These are phyloP conservation scores for Acropora tenuis DNA, from an alignment of 64 coral and sea anemone species.

Conservation along the genomic window DNA sequence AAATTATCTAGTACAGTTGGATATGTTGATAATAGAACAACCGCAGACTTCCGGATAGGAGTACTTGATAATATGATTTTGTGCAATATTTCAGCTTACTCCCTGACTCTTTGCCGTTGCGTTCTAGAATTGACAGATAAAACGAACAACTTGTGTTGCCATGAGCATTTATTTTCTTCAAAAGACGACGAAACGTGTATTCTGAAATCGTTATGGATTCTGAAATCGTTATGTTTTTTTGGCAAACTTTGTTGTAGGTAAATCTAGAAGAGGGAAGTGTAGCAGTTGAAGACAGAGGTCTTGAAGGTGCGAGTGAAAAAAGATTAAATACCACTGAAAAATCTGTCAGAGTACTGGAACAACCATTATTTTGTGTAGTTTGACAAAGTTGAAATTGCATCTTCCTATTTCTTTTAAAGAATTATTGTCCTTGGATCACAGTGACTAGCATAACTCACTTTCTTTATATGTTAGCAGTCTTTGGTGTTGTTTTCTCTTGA, in stretches of 20 bases:
- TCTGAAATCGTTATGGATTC: neutral
- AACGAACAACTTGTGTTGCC: no score
- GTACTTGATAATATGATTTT: no score
- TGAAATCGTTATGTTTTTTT: neutral
- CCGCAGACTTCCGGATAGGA: no score
- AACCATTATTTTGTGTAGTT: no score
- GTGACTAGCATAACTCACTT: no score
- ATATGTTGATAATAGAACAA: no score
- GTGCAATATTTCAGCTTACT: neutral
- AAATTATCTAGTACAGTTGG: neutral
- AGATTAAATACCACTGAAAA: no score
- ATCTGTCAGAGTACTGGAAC: no score
- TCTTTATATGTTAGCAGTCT: neutral
- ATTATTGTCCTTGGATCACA: no score
- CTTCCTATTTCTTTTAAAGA: no score
- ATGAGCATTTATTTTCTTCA: neutral
- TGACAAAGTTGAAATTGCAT: no score
- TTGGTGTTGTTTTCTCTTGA: neutral
- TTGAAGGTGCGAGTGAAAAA: conserved; percentile 3
- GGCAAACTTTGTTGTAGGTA: neutral
- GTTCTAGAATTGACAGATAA: neutral
- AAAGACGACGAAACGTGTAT: neutral
- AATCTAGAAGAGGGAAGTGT: neutral
- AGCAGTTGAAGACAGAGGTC: neutral
- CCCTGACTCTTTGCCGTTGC: no score